Evolutionary conservation across 2,113 vertebrate species (phyloP).

Genomic region (Bufo bufo): DNA sequence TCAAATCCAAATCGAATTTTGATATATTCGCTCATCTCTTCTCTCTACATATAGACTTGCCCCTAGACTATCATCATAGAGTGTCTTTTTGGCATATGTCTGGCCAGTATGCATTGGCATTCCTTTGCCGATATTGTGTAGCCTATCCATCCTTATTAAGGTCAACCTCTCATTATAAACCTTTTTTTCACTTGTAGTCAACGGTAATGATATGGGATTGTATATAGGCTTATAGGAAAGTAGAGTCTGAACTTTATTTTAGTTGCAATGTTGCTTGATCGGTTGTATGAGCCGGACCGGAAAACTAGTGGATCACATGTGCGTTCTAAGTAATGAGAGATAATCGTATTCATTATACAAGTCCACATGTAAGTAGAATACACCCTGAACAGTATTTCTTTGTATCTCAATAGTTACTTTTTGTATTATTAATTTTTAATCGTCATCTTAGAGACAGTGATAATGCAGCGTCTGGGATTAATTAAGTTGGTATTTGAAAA

Average conservation of each 20-base stretch:
- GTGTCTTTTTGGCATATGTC: too few relatives aligned
- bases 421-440: conserved; percentile 19
- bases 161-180: not conserved
- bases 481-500: conserved; percentile 42
- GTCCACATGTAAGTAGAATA: not conserved
- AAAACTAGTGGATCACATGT: not conserved
- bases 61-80: too few relatives aligned
- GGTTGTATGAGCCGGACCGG: not conserved
- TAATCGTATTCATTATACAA: not conserved
- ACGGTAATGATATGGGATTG: not conserved
- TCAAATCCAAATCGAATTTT: too few relatives aligned
- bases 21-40: too few relatives aligned
- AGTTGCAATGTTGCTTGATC: not conserved
- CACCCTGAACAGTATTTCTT: not conserved
- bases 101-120: too few relatives aligned
- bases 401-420: conserved; percentile 26
- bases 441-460: conserved; percentile 9
- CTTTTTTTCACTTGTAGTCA: not conserved
- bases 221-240: not conserved
- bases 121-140: too few relatives aligned
- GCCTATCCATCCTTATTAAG: too few relatives aligned
- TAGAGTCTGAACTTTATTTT: not conserved
- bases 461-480: conserved; percentile 40
- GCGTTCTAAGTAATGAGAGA: not conserved
- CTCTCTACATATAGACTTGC: too few relatives aligned